These are phyloP conservation scores for Trachythela sp. DNA, from an alignment of 64 coral and sea anemone species.

Conservation along the genomic window DNA sequence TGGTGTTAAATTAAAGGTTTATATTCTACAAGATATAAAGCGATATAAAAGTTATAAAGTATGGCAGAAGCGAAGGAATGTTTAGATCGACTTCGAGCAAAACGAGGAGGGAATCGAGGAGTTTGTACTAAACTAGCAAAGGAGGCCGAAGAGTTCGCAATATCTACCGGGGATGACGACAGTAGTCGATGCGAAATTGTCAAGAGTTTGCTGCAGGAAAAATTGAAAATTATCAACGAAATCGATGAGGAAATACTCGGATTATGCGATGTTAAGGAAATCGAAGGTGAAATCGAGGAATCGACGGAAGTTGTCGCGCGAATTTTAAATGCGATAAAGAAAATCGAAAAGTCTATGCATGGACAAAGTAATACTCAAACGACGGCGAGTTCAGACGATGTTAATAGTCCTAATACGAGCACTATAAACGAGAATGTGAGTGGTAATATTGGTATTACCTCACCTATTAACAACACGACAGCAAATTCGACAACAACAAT, in stretches of 20 bases:
- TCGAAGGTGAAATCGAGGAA: not conserved
- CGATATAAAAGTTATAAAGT: too few relatives aligned
- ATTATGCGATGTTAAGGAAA: not conserved
- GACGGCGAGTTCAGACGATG: not conserved
- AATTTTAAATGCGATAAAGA: not conserved
- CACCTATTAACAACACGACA: too few relatives aligned
- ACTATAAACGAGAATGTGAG: too few relatives aligned
- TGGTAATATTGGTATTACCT: too few relatives aligned
- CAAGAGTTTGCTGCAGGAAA: not conserved
- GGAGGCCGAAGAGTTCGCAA: not conserved
- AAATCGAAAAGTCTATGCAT: not conserved
- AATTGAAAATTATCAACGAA: not conserved
- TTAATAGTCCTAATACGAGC: too few relatives aligned
- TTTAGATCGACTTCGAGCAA: too few relatives aligned
- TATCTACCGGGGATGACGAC: not conserved
- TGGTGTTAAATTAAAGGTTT: too few relatives aligned
- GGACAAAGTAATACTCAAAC: not conserved
- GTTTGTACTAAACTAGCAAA: not conserved
- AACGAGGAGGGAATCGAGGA: not conserved
- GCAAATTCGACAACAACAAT: not conserved
- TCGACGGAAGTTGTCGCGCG: not conserved
- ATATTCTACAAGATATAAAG: too few relatives aligned
- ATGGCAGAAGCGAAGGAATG: too few relatives aligned
- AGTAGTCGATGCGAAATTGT: not conserved
- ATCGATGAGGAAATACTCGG: not conserved